Evolutionary conservation across 2,113 vertebrate species (phyloP).

Genomic region (Malurus cyaneus): DNA sequence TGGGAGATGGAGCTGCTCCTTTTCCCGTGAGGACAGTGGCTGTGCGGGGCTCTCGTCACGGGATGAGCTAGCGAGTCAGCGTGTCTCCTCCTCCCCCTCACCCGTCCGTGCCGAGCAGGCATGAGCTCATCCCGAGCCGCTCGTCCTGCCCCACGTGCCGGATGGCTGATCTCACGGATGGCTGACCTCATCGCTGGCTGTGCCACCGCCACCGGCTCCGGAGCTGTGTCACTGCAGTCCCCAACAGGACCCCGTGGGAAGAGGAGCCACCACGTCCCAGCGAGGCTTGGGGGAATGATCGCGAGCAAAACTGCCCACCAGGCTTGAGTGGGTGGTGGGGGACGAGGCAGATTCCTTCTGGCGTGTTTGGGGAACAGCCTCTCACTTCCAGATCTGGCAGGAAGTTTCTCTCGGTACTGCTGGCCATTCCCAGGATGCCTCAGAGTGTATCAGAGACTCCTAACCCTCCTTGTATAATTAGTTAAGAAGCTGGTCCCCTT

Average conservation of each 20-base stretch:
- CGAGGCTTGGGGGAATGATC: neutral
- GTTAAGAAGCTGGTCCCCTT: neutral
- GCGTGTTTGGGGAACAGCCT: neutral
- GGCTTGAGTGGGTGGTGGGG: neutral
- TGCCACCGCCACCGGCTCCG: neutral
- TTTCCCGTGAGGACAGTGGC: neutral
- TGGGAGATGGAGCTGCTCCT: neutral
- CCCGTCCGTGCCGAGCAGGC: neutral
- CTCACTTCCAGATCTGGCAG: neutral
- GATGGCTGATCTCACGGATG: conserved; percentile 18
- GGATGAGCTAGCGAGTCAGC: neutral
- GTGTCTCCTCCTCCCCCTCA: conserved; percentile 6
- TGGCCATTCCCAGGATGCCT: neutral
- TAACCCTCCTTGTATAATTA: neutral
- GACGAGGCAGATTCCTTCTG: neutral
- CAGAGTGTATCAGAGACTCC: neutral
- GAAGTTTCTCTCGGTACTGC: neutral
- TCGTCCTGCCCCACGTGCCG: neutral
- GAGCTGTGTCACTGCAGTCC: neutral
- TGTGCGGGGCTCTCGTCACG: neutral
- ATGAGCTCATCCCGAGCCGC: conserved; percentile 62
- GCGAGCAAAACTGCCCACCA: neutral
- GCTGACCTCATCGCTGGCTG: conserved; percentile 27
- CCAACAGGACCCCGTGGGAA: neutral
- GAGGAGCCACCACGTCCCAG: neutral